Percentiles rank a stretch among this genome's conserved stretches.
Evolutionary conservation across 2,797 vertebrate species (phyloP).

Genomic region (Gambusia yucatana): DNA sequence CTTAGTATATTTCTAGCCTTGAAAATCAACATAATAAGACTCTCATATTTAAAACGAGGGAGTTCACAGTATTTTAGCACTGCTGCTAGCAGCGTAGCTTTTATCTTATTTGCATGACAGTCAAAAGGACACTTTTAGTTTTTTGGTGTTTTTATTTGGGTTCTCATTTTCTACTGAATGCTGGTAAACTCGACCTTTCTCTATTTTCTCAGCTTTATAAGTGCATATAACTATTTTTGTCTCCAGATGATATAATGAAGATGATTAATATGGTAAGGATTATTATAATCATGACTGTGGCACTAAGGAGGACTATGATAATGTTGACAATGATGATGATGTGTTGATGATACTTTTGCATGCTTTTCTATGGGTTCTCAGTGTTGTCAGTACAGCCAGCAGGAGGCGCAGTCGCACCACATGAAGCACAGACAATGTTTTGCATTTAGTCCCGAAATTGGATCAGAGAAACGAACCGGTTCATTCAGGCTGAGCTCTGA

Average conservation of each 20-base stretch:
- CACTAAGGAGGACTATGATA: slow-evolving; percentile 49
- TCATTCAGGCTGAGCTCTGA: slow-evolving; percentile 21
- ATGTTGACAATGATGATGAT: slow-evolving; percentile 43
- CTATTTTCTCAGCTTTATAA: slow-evolving; percentile 82
- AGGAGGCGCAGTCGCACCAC: slow-evolving; percentile 53
- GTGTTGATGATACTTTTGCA: slow-evolving; percentile 68
- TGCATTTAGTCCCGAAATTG: slow-evolving; percentile 2
- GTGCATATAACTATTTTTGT: slow-evolving; percentile 82
- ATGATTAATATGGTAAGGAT: slow-evolving; percentile 45
- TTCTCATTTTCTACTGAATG: slow-evolving; percentile 83
- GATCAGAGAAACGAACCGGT: not conserved
- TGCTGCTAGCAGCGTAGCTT: slow-evolving; percentile 71
- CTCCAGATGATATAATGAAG: slow-evolving; percentile 73
- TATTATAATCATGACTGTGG: slow-evolving; percentile 61
- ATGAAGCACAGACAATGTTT: slow-evolving; percentile 37
- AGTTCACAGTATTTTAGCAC: slow-evolving; percentile 72
- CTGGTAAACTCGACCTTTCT: slow-evolving; percentile 75
- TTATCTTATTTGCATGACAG: slow-evolving; percentile 81
- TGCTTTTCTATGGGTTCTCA: slow-evolving; percentile 73
- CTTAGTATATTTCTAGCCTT: slow-evolving; percentile 73
- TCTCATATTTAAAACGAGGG: slow-evolving; percentile 69
- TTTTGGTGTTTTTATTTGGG: slow-evolving; percentile 58
- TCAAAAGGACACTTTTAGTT: slow-evolving; percentile 62
- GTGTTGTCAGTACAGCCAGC: slow-evolving; percentile 77
- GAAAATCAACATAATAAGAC: slow-evolving; percentile 64